Percentiles rank a stretch among this genome's conserved stretches.
Evolutionary conservation across 37 sponge, comb jelly and placozoan genomes (phyloP).

Genomic region (Hormiphora californensis): DNA sequence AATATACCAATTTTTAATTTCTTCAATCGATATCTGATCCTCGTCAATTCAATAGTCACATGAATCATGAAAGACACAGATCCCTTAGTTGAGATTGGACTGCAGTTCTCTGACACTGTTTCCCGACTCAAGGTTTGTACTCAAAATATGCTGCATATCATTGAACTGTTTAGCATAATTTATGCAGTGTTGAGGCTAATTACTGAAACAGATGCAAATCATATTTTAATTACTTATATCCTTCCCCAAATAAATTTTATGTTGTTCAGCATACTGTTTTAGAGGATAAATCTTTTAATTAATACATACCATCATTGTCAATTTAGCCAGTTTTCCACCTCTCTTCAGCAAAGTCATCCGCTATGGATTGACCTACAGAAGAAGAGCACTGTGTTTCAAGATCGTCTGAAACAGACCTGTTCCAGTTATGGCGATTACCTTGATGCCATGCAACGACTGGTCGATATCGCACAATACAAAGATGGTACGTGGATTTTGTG

Average conservation of each 20-base stretch:
- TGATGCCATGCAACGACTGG: background rate
- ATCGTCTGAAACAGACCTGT: background rate
- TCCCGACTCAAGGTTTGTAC: background rate
- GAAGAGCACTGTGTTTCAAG: background rate
- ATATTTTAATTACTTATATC: background rate
- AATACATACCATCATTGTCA: too few relatives aligned
- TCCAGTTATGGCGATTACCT: constrained; percentile 7
- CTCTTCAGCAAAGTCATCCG: constrained; percentile 5
- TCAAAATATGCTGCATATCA: background rate
- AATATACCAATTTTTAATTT: too few relatives aligned
- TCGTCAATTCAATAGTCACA: too few relatives aligned
- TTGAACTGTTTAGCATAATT: background rate
- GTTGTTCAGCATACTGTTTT: too few relatives aligned
- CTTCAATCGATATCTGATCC: too few relatives aligned
- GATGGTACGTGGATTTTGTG: constrained; percentile 4
- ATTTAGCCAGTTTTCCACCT: background rate
- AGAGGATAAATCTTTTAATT: too few relatives aligned
- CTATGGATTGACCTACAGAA: constrained; percentile 7
- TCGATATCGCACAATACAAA: background rate
- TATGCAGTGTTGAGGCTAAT: background rate
- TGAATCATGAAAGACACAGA: background rate
- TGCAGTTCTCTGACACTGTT: background rate
- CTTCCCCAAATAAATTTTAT: too few relatives aligned
- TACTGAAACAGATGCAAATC: background rate
- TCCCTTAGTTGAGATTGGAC: background rate